A percentile compares a stretch with the other conserved stretches of the same genome.
These are phyloP conservation scores for Rhinoptilus africanus DNA, from an alignment of 2,113 vertebrate genomes.

Conservation along the genomic window DNA sequence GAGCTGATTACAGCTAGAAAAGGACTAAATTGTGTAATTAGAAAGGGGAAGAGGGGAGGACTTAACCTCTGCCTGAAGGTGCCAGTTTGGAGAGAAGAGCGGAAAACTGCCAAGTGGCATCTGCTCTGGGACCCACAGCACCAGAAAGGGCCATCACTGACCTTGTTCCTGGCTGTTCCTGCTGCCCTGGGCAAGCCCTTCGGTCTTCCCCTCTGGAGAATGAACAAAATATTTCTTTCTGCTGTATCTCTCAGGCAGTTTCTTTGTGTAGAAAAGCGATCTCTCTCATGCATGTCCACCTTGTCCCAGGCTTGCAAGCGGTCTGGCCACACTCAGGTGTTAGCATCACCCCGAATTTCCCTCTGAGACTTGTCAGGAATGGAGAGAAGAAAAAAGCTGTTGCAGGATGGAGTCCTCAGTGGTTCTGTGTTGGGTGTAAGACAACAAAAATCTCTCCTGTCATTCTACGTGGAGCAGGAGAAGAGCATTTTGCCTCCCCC, in stretches of 20 bases:
- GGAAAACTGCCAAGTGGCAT: fast-evolving
- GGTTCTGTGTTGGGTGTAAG: not conserved
- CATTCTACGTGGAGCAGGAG: not conserved
- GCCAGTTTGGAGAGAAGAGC: not conserved
- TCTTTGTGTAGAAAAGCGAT: not conserved
- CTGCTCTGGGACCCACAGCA: not conserved
- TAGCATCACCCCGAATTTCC: not conserved
- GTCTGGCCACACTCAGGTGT: not conserved
- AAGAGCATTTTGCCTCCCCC: not conserved
- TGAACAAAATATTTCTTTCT: not conserved
- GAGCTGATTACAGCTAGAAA: slow-evolving; percentile 51
- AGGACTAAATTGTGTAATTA: slow-evolving; percentile 62
- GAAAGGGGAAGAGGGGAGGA: not conserved
- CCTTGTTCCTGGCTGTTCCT: not conserved
- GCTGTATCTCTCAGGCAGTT: not conserved
- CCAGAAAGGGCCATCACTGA: not conserved
- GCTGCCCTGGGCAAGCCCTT: not conserved
- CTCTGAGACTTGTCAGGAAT: not conserved
- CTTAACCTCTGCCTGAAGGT: slow-evolving; percentile 4
- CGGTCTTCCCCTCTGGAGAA: not conserved
- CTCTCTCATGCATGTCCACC: not conserved
- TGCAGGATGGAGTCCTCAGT: not conserved
- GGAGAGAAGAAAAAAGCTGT: not conserved
- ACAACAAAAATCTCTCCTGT: not conserved
- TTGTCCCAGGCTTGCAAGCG: not conserved